Evolutionary conservation across 2,113 vertebrate genomes (phyloP).

Genomic region (Numenius arquata): DNA sequence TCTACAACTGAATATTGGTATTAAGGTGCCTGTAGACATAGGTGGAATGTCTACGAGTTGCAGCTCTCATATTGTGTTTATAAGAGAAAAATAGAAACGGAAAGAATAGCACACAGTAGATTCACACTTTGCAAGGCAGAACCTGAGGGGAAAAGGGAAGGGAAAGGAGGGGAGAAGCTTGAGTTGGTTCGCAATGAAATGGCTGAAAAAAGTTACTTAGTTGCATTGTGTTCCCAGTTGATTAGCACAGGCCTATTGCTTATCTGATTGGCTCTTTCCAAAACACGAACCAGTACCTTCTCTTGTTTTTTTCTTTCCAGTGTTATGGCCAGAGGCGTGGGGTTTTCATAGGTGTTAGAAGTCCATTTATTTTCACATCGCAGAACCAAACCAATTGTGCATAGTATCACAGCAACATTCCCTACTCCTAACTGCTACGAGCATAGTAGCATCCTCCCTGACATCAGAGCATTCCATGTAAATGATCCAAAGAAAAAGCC

Average conservation of each 20-base stretch:
- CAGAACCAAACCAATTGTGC: background rate
- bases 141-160: background rate
- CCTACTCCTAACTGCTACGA: accelerated
- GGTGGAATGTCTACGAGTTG: background rate
- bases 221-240: background rate
- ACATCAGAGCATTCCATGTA: background rate
- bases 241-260: background rate
- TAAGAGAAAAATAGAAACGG: background rate
- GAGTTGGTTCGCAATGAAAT: background rate
- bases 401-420: background rate
- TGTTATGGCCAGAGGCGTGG: background rate
- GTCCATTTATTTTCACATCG: background rate
- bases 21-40: background rate
- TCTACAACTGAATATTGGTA: background rate
- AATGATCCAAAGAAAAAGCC: background rate
- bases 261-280: background rate
- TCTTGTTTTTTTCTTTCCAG: background rate
- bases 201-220: background rate
- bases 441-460: background rate
- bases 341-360: background rate
- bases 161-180: background rate
- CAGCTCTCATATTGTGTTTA: background rate
- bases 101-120: background rate
- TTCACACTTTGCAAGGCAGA: background rate
- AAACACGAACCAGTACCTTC: background rate